Evolutionary conservation across 2,797 vertebrate genomes (phyloP), one percentile per base, ranked within the genome.

Genomic region (Momotus momota): DNA sequence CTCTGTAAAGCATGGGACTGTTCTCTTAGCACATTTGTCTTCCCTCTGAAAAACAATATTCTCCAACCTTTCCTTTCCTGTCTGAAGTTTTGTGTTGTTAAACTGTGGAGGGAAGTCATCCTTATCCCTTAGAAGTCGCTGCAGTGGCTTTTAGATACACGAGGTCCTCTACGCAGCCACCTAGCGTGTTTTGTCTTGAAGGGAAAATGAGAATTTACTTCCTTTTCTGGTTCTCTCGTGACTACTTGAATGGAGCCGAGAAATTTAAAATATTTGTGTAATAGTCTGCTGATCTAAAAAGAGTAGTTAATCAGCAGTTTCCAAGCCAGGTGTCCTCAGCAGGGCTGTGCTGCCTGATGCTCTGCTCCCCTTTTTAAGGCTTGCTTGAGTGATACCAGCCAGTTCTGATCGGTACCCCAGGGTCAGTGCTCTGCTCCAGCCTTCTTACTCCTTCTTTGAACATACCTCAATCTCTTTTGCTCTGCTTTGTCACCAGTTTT

Each of bases 391-490:
- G 43, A 26, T 35, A 18, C 6, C 64, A 52, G n/a, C n/a, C 17
- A 10, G 64, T 64, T 64, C 60, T 3, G 1, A 6, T 26, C 38
- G 11, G 4, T 45, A 17, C 57, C 2, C 0, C 0, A 0, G 6
- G 14, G 58, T 43, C 66, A 14, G 2, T 38, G 5, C 55, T 62
- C 31, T 5, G 4, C 49, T 46, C 11, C 29, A 78, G 22, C 31
- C 17, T n/a, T 58, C 67, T 52, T 31, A 14, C 2, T 91, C 45
- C 57, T 74, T 15, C 23, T 19, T 25, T 9, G 5, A 54, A 5
- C 22, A 7, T 43, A 26, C 75, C 29, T 81, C 31, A 4, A 20
- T 62, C 29, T 6, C 18, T 88, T 65, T 64, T 88, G 64, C 49
- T 92, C 40, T 38, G 10, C 52, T 43, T 43, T 81, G 31, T 66